Conservation (phyloP, 2,113 vertebrate species). For the Cynocephalus volans region DNA sequence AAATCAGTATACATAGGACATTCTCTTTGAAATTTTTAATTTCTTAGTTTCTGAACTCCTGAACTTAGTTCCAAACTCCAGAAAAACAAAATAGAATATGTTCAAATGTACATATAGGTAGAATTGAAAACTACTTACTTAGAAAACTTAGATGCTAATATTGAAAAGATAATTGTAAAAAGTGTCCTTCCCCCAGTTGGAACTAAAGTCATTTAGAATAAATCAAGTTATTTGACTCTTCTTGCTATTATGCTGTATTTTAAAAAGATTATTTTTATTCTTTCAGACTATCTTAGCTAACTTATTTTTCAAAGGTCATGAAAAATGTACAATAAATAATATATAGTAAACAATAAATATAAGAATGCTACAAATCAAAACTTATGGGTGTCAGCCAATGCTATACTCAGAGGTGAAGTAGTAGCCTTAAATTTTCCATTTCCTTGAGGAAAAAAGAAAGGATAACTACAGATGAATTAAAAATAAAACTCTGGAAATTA, state of each 20-base stretch:
- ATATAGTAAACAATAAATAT: slow-evolving; percentile 6
- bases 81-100: neutral
- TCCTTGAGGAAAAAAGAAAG: neutral
- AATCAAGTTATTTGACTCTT: slow-evolving; percentile 15
- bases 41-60: neutral
- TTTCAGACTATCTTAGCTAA: slow-evolving; percentile 1
- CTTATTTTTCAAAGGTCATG: neutral
- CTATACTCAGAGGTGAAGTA: slow-evolving; percentile 60
- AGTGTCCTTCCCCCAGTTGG: neutral
- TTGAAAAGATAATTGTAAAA: neutral
- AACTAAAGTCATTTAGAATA: slow-evolving; percentile 14
- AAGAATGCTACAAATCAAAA: neutral
- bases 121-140: neutral
- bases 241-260: neutral
- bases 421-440: slow-evolving; percentile 62
- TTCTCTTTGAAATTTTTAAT: neutral
- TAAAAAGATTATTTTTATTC: slow-evolving; percentile 24
- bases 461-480: neutral
- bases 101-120: neutral
- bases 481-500: slow-evolving; percentile 43
- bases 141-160: neutral
- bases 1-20: neutral
- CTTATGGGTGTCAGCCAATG: slow-evolving; percentile 35
- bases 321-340: neutral
- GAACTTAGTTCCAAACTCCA: neutral